Percentiles rank a stretch among this genome's conserved stretches.
phyloP scores from a whole-genome alignment of 2,888 invertebrate genomes.

The Cacoxenus indagator region DNA sequence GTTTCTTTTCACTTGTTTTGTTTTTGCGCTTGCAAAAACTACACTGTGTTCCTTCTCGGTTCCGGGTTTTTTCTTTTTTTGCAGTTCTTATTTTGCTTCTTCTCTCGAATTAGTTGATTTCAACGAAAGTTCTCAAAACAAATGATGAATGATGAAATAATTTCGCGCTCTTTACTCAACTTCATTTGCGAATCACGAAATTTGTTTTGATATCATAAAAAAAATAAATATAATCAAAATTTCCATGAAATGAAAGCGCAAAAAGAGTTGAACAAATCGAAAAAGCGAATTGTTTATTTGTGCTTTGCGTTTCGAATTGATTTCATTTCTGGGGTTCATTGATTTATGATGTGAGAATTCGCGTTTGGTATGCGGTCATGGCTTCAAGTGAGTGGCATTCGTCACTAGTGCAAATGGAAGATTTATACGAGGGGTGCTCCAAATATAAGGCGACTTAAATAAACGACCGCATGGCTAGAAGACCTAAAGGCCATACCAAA shows the following conservation, averaged over 20 bases:
- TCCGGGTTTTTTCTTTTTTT: constrained; percentile 27
- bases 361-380: not conserved
- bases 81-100: constrained; percentile 28
- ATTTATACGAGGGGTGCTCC: too few species aligned
- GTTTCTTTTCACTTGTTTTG: not conserved
- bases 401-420: too few species aligned
- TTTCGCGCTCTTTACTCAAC: not conserved
- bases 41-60: not conserved
- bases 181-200: not conserved
- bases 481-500: too few species aligned
- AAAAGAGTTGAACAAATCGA: constrained; percentile 2
- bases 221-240: too few species aligned
- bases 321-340: constrained; percentile 1
- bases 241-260: constrained; percentile 27
- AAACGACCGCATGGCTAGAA: too few species aligned
- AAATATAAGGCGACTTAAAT: too few species aligned
- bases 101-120: constrained; percentile 21
- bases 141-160: not conserved
- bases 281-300: constrained; percentile 16
- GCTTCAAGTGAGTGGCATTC: not conserved
- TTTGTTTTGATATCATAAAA: not conserved
- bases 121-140: not conserved
- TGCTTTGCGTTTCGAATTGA: not conserved
- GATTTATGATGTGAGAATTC: not conserved
- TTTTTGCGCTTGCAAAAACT: not conserved